These are phyloP conservation scores for Alaudala cheleensis DNA, from an alignment of 2,113 vertebrate genomes.

Conservation along the genomic window DNA sequence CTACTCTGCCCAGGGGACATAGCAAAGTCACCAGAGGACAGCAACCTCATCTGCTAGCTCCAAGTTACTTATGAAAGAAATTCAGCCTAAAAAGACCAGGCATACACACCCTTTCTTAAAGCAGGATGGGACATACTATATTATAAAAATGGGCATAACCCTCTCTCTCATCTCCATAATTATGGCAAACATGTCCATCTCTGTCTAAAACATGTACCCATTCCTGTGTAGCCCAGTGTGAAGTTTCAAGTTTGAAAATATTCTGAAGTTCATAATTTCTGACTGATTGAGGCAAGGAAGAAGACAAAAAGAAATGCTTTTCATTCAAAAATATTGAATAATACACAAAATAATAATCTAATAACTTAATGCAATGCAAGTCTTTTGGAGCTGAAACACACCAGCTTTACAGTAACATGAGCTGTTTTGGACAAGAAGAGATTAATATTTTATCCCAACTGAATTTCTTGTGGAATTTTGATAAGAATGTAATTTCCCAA, in stretches of 20 bases:
- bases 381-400: background rate
- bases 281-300: background rate
- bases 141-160: background rate
- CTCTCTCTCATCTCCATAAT: background rate
- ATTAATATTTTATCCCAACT: constrained; percentile 47
- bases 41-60: constrained; percentile 41
- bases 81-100: background rate
- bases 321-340: background rate
- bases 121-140: background rate
- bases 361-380: background rate
- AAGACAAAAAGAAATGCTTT: background rate
- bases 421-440: constrained; percentile 6
- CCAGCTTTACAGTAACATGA: background rate
- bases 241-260: background rate
- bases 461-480: constrained; percentile 38
- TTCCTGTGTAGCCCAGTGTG: background rate
- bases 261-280: background rate
- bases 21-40: constrained; percentile 51
- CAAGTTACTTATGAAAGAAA: constrained; percentile 1
- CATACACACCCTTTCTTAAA: background rate
- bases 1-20: constrained; percentile 43
- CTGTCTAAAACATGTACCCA: background rate
- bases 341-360: background rate
- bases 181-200: background rate
- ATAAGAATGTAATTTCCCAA: constrained; percentile 55